These are phyloP conservation scores for Ascidia mentula DNA, from an alignment of 23 tunicate species.

Conservation along the genomic window DNA sequence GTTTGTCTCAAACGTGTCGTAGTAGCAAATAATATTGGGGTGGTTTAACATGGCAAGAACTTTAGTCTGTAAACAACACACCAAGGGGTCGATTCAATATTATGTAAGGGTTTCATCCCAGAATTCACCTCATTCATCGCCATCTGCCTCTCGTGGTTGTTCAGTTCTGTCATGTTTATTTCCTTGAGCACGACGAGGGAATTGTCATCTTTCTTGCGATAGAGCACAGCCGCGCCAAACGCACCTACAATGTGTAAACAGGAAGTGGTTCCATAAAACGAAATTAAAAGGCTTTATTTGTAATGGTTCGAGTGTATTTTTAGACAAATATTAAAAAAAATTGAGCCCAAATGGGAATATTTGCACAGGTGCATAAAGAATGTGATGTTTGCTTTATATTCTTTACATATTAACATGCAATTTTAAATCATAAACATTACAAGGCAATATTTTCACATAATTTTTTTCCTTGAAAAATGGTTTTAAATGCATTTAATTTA, in stretches of 20 bases:
- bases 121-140: conserved; percentile 78
- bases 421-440: no score
- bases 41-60: conserved; percentile 84
- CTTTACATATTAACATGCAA: no score
- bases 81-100: no score
- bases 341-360: no score
- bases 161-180: conserved; percentile 91
- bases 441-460: no score
- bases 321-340: neutral
- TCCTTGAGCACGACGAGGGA: conserved; percentile 90
- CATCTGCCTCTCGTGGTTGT: conserved; percentile 76
- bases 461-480: no score
- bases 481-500: no score
- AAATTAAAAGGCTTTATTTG: neutral
- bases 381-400: no score
- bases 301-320: no score
- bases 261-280: neutral
- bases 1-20: conserved; percentile 89
- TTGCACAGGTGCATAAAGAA: no score
- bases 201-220: conserved; percentile 92
- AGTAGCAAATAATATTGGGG: conserved; percentile 91
- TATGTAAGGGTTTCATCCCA: no score
- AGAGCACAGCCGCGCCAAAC: conserved; percentile 90
- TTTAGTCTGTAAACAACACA: conserved; percentile 43
- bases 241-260: conserved; percentile 43